Conservation (phyloP, 2,113 vertebrate species). For the Egretta garzetta region DNA sequence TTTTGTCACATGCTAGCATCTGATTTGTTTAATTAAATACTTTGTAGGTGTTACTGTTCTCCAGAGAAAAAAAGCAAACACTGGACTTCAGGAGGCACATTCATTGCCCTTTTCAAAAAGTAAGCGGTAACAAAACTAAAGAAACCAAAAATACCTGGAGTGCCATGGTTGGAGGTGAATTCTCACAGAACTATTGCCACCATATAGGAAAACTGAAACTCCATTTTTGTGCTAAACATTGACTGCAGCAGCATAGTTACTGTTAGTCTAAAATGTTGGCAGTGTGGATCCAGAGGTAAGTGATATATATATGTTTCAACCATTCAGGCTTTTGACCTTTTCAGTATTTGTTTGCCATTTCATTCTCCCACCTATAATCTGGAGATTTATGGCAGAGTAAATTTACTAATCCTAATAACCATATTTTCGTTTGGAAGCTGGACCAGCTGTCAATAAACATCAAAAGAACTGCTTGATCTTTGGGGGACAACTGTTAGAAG, state of each 20-base stretch:
- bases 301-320: background rate
- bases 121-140: background rate
- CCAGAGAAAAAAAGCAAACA: background rate
- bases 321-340: background rate
- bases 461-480: slow-evolving; percentile 27
- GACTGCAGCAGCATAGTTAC: background rate
- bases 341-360: slow-evolving; percentile 34
- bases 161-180: background rate
- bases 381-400: slow-evolving; percentile 60
- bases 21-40: background rate
- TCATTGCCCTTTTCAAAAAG: background rate
- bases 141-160: background rate
- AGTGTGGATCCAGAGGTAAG: slow-evolving; percentile 22
- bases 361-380: slow-evolving; percentile 8
- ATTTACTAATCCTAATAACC: slow-evolving; percentile 49
- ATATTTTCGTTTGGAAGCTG: slow-evolving; percentile 33
- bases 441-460: slow-evolving; percentile 14
- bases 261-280: slow-evolving; percentile 29
- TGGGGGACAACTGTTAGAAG: slow-evolving; percentile 18
- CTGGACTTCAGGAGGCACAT: background rate
- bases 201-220: background rate
- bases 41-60: background rate
- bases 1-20: background rate
- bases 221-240: slow-evolving; percentile 55
- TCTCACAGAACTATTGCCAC: background rate